Percentiles rank a stretch among this genome's conserved stretches.
Conservation (phyloP, 2,888 invertebrate genomes). For the Mylabris sibirica region DNA sequence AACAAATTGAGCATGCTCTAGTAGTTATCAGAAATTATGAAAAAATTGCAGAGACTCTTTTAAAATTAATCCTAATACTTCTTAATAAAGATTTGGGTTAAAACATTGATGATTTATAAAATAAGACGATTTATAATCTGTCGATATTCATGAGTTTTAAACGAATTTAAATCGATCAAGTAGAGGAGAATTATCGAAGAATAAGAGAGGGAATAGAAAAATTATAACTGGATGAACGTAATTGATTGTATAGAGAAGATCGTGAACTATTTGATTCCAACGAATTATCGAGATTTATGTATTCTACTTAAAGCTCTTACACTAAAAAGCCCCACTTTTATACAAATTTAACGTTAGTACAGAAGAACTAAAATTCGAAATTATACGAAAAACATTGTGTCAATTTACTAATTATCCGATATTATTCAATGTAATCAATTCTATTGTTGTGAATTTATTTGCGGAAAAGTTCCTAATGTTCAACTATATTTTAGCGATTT, state of each 20-base stretch:
- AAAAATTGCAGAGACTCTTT: neutral
- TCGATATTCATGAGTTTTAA: constrained; percentile 49
- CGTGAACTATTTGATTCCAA: constrained; percentile 48
- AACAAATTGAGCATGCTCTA: constrained; percentile 24
- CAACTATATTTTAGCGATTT: neutral
- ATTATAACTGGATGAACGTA: constrained; percentile 47
- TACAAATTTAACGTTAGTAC: neutral
- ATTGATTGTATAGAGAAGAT: constrained; percentile 54
- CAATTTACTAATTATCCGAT: no score
- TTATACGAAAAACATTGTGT: no score
- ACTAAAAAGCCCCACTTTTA: constrained; percentile 32
- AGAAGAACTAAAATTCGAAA: no score
- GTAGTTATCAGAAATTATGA: neutral
- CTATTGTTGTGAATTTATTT: neutral
- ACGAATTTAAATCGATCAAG: constrained; percentile 3
- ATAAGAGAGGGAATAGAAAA: constrained; percentile 43
- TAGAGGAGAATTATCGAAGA: neutral
- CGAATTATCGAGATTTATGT: constrained; percentile 54
- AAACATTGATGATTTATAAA: constrained; percentile 54
- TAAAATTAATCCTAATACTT: constrained; percentile 51
- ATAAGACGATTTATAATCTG: constrained; percentile 53
- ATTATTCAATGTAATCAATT: neutral
- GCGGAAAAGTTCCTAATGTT: neutral
- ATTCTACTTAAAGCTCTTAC: constrained; percentile 34
- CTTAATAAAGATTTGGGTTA: constrained; percentile 48